Percentiles rank a stretch among this genome's conserved stretches.
Evolutionary conservation across 2,113 vertebrate species (phyloP).

Genomic region (Plestiodon gilberti): DNA sequence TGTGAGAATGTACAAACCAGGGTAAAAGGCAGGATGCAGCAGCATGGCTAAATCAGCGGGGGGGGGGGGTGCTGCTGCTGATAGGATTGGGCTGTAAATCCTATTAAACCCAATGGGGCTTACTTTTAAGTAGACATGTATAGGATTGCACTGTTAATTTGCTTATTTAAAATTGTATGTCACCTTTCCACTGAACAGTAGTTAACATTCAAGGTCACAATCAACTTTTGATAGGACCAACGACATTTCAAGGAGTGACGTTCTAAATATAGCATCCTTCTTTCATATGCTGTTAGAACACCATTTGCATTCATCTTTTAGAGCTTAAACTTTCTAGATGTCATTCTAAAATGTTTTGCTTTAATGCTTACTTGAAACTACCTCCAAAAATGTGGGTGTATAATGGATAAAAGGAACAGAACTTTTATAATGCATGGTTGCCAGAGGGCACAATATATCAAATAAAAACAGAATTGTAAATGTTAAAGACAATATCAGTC

Average conservation of each 20-base stretch:
- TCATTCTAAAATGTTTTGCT: background rate
- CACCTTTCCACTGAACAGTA: background rate
- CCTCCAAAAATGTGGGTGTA: background rate
- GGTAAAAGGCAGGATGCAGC: no score
- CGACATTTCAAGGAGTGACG: no score
- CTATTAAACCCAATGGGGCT: no score
- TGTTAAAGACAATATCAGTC: background rate
- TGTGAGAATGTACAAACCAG: no score
- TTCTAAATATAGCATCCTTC: background rate
- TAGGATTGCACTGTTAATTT: no score
- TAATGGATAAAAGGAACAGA: background rate
- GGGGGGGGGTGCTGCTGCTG: no score
- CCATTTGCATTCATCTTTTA: background rate
- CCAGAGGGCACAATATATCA: background rate
- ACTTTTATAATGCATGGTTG: background rate
- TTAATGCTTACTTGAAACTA: background rate
- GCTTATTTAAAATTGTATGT: background rate
- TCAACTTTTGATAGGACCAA: background rate
- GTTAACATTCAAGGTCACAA: background rate
- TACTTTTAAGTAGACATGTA: no score
- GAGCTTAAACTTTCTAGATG: background rate
- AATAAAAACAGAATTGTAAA: constrained; percentile 20
- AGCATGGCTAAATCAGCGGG: no score
- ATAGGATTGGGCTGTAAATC: no score
- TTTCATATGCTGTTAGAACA: background rate